Base-by-base conservation (phyloP, 1,140 invertebrate genomes). In the Armadillidium nasatum region DNA sequence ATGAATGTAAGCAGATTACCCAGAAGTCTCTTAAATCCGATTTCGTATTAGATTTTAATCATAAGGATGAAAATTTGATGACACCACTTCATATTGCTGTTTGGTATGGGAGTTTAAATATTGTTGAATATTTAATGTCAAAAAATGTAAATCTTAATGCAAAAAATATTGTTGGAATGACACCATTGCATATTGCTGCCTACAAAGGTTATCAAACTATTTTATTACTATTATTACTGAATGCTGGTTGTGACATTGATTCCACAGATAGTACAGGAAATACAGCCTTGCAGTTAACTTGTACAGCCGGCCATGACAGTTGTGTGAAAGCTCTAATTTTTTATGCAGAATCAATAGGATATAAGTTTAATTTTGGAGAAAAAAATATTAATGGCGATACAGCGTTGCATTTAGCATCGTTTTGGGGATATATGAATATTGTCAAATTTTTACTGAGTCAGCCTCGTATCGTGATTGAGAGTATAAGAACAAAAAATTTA, bases 371-470 rank as follows among this genome's bases (percentile, higher is more conserved):
- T 60, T 60, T 60, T 60, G 19, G 11, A 15, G 3, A 15, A 3
- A 60, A 60, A 60, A 60, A 60, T 60, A 60, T 60, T 15, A 3
- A 60, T 60, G 50, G 50, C 11, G 50, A 60, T 60, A 60, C 50
- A 13, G 11, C 50, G 4, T 19, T 60, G 50, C 50, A 60, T 19
- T 60, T 60, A 7, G 50, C 7, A 60, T 60, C 50, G 7, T 19
- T 15, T 19, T 60, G 50, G 50, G 50, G 50, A 15, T 60, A 60
- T 19, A 15, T 19, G 19, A 60, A 7, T 19, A 60, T 60, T 15
- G 50, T 60, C 19, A 60, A 60, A 60, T 19, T 60, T 15, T 19
- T 60, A 4, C 11, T 60, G 2, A 60, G 50, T 60, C 50, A 60
- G 19, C 19, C 19, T 1, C 50, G 19, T 60, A 7, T 60, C 3